A percentile compares a stretch with the other conserved stretches of the same genome.
Conservation (phyloP, 2,888 invertebrate genomes). For the Maniola hyperantus region DNA sequence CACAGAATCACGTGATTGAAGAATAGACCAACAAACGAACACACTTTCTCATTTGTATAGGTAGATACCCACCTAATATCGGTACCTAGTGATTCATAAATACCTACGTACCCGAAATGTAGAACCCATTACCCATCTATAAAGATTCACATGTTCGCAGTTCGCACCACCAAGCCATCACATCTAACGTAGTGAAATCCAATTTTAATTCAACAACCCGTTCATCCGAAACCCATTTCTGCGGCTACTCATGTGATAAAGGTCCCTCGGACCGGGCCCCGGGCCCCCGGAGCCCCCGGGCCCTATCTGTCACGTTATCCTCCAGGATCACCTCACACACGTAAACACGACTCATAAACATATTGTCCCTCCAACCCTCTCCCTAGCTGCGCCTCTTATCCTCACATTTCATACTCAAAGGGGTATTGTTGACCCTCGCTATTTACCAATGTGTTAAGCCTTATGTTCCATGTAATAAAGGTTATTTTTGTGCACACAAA, state of each 20-base stretch:
- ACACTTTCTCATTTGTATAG: no score
- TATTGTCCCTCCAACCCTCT: conserved; percentile 45
- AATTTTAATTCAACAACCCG: conserved; percentile 20
- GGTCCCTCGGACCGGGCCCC: background rate
- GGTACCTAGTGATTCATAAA: no score
- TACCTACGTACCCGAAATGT: background rate
- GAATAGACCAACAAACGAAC: no score
- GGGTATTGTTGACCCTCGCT: conserved; percentile 32
- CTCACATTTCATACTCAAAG: conserved; percentile 40
- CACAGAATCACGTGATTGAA: no score
- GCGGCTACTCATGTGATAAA: conserved; percentile 27
- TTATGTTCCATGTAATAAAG: conserved; percentile 11
- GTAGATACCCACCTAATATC: no score
- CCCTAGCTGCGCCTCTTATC: conserved; percentile 33
- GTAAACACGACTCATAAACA: conserved; percentile 53
- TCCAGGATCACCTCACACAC: conserved; percentile 38
- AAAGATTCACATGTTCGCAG: background rate
- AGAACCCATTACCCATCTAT: background rate
- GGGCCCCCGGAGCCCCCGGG: background rate
- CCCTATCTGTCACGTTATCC: conserved; percentile 34
- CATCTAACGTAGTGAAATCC: conserved; percentile 1
- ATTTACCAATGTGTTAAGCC: background rate
- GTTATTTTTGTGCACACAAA: conserved; percentile 20
- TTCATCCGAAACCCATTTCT: conserved; percentile 18
- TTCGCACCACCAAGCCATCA: background rate